Base-by-base conservation (phyloP, 2,888 invertebrate genomes). In the Plagodis dolabraria region DNA sequence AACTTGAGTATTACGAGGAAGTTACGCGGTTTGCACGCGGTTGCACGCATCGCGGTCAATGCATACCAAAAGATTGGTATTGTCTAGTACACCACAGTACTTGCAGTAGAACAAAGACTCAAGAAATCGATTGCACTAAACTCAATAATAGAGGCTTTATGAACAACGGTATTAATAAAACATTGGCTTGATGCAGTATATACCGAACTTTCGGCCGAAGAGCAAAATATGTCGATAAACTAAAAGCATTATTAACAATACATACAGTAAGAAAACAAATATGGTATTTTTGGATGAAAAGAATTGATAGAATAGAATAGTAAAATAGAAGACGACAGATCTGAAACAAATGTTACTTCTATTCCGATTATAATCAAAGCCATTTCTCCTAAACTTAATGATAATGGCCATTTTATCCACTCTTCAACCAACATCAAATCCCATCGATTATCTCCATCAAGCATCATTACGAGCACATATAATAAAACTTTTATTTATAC, bases 401-500 rank as follows among this genome's bases (percentile, higher is more conserved):
- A 64, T 57, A 54, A 64, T 55, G 40, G 33, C 56, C 35, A 57
- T 10, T 40, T 40, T 40, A 40, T 51, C 45, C 7, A 43, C 36
- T 44, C 43, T 52, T 57, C 48, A 38, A 12, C 45, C 44, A 53
- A n/a, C 46, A 46, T 38, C 35, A 49, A 44, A 38, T 10, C 35
- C n/a, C 48, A 63, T 53, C 60, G 58, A 65, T 65, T 45, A 63
- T 33, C 46, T 43, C 38, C 47, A 51, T 60, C 50, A 62, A 55
- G 45, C 58, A 56, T 58, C 38, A 55, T 55, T 49, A 61, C 47
- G 38, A 36, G 46, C 43, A 44, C 44, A 48, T 22, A 48, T 55
- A 53, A 57, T 53, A 60, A 63, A 63, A 65, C 60, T 53, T 58
- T 60, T 65, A 58, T 65, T 53, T 60, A 47, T 56, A 55, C 35